Conservation (phyloP, 2,888 invertebrate genomes). For the Chaitophorus viminalis region DNA sequence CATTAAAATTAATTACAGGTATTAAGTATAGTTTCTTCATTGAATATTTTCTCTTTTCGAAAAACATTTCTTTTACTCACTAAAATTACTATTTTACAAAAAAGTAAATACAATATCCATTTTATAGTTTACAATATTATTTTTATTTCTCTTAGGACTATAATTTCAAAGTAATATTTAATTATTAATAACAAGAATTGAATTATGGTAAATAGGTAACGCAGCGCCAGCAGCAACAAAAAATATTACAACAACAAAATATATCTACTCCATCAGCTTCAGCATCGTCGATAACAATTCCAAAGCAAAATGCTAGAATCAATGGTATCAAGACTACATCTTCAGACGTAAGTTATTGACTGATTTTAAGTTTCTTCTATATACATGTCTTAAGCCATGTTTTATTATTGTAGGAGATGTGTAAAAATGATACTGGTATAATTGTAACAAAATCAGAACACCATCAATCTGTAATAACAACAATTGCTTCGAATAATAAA, state of each 20-base stretch:
- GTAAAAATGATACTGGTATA: slow-evolving; percentile 36
- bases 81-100: slow-evolving; percentile 15
- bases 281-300: slow-evolving; percentile 12
- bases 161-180: not conserved
- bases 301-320: slow-evolving; percentile 45
- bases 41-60: slow-evolving; percentile 6
- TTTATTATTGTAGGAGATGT: slow-evolving; percentile 24
- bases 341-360: slow-evolving; percentile 27
- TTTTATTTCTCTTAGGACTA: not conserved
- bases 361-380: not conserved
- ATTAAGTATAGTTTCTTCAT: slow-evolving; percentile 31
- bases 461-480: slow-evolving; percentile 46
- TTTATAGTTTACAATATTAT: not conserved
- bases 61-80: not conserved
- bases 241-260: slow-evolving; percentile 71
- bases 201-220: slow-evolving; percentile 70
- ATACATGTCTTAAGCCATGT: not conserved
- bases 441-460: slow-evolving; percentile 42
- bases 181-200: not conserved
- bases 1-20: slow-evolving; percentile 39
- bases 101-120: not conserved
- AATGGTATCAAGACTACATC: slow-evolving; percentile 41
- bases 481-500: slow-evolving; percentile 52
- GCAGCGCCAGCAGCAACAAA: slow-evolving; percentile 75
- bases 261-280: slow-evolving; percentile 59